Percentiles rank a stretch among this genome's conserved stretches.
These are phyloP conservation scores for Glossosoma conforme DNA, from an alignment of 1,140 invertebrate genomes.

Conservation along the genomic window DNA sequence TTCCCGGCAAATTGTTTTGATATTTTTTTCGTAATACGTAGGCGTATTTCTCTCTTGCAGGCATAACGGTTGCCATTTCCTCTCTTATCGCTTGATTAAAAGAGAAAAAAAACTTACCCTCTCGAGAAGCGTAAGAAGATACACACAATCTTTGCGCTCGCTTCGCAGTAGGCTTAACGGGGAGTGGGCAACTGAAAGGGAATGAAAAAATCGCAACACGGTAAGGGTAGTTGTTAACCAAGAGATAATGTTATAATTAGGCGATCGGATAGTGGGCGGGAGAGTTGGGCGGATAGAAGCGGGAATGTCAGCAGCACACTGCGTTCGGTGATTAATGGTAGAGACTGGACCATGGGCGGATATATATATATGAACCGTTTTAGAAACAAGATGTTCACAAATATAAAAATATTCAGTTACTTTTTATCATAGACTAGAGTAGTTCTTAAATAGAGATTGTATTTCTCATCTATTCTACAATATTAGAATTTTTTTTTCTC, in stretches of 20 bases:
- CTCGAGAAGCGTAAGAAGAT: neutral
- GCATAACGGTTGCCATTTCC: neutral
- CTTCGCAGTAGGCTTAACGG: neutral
- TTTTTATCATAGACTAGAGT: no score
- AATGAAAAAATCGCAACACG: neutral
- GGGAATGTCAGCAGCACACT: slow-evolving; percentile 8
- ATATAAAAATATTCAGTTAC: no score
- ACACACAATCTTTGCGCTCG: neutral
- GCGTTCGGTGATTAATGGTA: neutral
- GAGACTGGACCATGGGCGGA: neutral
- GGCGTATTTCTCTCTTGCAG: slow-evolving; percentile 1
- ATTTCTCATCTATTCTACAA: no score
- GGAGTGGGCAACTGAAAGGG: neutral
- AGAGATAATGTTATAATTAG: slow-evolving; percentile 28
- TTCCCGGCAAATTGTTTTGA: no score
- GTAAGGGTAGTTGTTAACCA: slow-evolving; percentile 17
- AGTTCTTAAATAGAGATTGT: no score
- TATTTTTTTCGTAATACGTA: no score
- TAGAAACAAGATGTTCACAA: no score
- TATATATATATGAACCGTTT: no score
- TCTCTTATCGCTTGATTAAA: slow-evolving; percentile 8
- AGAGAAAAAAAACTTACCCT: slow-evolving; percentile 6
- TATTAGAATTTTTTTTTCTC: no score
- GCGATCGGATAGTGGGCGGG: neutral
- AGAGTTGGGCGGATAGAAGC: neutral